Percentiles rank a stretch among this genome's conserved stretches.
Conservation (phyloP, 2,888 invertebrate species). For the Eilema depressum region DNA sequence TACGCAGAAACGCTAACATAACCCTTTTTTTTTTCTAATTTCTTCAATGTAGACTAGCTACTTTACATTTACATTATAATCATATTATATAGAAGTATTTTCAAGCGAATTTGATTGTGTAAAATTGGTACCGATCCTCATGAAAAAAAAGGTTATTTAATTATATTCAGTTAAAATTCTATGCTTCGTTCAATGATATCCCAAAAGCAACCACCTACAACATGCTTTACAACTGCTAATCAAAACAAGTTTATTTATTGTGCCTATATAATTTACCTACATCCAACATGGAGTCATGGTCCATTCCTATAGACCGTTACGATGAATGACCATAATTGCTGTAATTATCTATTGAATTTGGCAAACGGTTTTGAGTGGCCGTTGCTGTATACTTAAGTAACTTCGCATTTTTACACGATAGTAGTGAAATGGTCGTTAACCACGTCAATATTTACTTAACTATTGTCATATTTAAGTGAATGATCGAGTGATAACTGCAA, state of each 20-base stretch:
- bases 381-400: background rate
- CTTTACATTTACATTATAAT: too few relatives aligned
- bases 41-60: too few relatives aligned
- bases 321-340: constrained; percentile 20
- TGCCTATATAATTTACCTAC: background rate
- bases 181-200: background rate
- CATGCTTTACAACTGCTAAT: constrained; percentile 5
- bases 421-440: background rate
- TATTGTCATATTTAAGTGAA: background rate
- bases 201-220: background rate
- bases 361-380: constrained; percentile 46
- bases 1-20: too few relatives aligned
- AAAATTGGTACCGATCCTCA: too few relatives aligned
- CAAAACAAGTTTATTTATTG: background rate
- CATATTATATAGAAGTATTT: too few relatives aligned
- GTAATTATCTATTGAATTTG: constrained; percentile 22
- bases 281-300: constrained; percentile 9
- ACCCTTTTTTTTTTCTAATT: too few relatives aligned
- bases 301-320: constrained; percentile 20
- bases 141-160: too few relatives aligned
- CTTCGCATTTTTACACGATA: background rate
- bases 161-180: background rate
- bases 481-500: background rate
- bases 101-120: too few relatives aligned
- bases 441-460: too few relatives aligned